Base-by-base conservation (phyloP, 2,113 vertebrate species). In the Lophochroa leadbeateri region DNA sequence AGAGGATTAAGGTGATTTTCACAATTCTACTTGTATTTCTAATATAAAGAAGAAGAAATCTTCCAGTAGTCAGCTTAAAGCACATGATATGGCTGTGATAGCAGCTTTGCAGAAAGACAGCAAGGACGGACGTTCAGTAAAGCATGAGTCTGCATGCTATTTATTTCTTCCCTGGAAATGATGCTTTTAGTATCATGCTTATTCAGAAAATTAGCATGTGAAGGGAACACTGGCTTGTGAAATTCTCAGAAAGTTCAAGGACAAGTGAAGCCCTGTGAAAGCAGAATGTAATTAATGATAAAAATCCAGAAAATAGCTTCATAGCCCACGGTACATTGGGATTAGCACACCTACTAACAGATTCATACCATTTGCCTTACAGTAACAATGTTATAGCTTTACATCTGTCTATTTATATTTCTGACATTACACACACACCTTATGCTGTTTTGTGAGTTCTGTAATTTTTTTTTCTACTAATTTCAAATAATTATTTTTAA, bases 171-270 rank as follows among this genome's bases (percentile, higher is more conserved):
- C 2, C 37, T 88, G 58, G 31, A 90, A 96, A 46, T 43, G 11
- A 3, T 88, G 43, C 28, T 77, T 90, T 90, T 60, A 74, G 29
- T 53, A 53, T 61, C 68, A 82, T 29, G 74, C 28, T 64, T 92
- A 88, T 77, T 93, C 17, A 74, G 53, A 67, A 82, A 86, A 95
- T 86, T 44, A 88, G 7, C n/a, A 77, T 77, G 19, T 90, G 88
- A 88, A 79, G 41, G 20, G 19, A 85, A 86, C 29, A 65, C 7
- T n/a, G 76, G 63, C 49, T 58, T 71, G 21, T 3, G 3, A 86
- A 94, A 90, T 52, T 63, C 60, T 86, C 53, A 79, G 85, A 93
- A 85, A 43, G 47, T 69, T 92, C 53, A 93, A 94, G 37, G 46
- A 96, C 27, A 92, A 94, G 21, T 25, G 25, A 92, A 85, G 27